Conservation (phyloP, 2,797 vertebrate species). For the Megaceryle alcyon region DNA sequence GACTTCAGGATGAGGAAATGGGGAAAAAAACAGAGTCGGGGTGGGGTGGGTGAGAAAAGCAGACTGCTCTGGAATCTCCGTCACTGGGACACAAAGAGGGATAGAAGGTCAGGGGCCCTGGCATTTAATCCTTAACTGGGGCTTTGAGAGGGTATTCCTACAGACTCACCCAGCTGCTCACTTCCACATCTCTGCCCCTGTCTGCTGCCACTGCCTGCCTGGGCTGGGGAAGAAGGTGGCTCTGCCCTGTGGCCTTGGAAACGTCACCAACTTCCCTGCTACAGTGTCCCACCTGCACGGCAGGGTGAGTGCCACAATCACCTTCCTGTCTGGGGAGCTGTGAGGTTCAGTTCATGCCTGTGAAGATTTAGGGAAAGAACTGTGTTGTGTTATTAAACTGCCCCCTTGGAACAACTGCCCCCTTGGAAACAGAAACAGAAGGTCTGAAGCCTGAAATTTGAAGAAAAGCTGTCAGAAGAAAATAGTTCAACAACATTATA, state of each 20-base stretch:
- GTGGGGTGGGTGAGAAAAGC: not conserved
- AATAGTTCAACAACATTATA: not conserved
- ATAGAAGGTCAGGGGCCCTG: not conserved
- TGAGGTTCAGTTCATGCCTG: not conserved
- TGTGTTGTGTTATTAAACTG: not conserved
- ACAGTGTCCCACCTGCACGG: fast-evolving
- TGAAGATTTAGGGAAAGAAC: not conserved
- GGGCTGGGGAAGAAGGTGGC: not conserved
- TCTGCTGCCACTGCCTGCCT: not conserved
- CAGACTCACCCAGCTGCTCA: not conserved
- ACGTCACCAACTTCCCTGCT: not conserved
- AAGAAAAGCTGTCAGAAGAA: not conserved
- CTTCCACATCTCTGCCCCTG: not conserved
- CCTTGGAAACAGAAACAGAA: not conserved
- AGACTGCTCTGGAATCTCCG: not conserved
- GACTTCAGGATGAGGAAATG: not conserved
- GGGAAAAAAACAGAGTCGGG: not conserved
- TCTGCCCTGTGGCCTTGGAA: not conserved
- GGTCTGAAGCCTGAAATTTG: not conserved
- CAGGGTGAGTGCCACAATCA: not conserved
- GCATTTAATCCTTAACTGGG: not conserved
- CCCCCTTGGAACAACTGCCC: not conserved
- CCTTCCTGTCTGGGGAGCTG: not conserved
- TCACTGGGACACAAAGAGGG: not conserved
- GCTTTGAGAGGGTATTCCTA: not conserved